phyloP scores from a whole-genome alignment of 2,797 vertebrate genomes.

The Characodon lateralis region DNA sequence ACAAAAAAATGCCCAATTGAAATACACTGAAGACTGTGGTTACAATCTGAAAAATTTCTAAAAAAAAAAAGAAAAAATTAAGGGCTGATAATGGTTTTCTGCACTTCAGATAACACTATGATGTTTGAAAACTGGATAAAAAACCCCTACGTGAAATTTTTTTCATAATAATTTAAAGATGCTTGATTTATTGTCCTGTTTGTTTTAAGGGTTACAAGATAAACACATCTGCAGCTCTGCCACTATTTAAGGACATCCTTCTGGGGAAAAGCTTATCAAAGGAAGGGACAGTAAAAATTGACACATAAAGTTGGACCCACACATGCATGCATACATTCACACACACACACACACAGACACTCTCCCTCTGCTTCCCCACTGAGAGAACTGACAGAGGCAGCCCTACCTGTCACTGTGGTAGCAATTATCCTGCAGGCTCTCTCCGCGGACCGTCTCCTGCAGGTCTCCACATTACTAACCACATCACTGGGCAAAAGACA shows the following conservation, averaged over 20 bases:
- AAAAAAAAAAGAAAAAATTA: background rate
- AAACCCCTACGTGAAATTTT: constrained; percentile 9
- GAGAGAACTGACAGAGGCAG: constrained; percentile 76
- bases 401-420: constrained; percentile 82
- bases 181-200: constrained; percentile 35
- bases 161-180: constrained; percentile 33
- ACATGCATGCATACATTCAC: constrained; percentile 24
- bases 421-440: constrained; percentile 81
- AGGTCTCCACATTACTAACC: constrained; percentile 78
- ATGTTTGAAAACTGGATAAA: background rate
- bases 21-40: background rate
- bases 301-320: constrained; percentile 30
- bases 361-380: constrained; percentile 52
- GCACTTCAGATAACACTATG: background rate
- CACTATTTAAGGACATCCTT: constrained; percentile 65
- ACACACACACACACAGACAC: constrained; percentile 16
- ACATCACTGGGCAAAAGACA: constrained; percentile 57
- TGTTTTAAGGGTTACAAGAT: constrained; percentile 56
- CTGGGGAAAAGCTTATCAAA: constrained; percentile 60
- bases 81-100: background rate
- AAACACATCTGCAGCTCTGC: constrained; percentile 76
- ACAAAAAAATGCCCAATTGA: background rate
- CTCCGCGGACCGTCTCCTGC: constrained; percentile 76
- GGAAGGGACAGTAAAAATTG: constrained; percentile 47
- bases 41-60: background rate